A percentile compares a stretch with the other conserved stretches of the same genome.
These are phyloP conservation scores for Germaria angustata DNA, from an alignment of 2,888 invertebrate genomes.

Conservation along the genomic window DNA sequence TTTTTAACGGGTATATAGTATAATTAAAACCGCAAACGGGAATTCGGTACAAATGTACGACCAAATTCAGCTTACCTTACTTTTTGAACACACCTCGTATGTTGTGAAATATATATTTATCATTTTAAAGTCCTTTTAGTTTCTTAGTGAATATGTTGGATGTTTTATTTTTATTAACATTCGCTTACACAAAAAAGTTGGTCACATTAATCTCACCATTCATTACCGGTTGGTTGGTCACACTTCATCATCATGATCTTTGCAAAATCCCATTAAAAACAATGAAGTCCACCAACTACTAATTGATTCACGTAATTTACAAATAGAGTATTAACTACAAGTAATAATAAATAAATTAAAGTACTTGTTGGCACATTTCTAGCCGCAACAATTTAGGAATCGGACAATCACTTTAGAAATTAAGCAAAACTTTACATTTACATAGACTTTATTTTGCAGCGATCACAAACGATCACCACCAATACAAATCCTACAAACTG, in stretches of 20 bases:
- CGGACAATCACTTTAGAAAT: not conserved
- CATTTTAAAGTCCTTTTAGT: no score
- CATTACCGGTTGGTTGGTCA: not conserved
- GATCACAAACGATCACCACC: not conserved
- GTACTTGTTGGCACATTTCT: slow-evolving; percentile 20
- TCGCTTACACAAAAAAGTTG: not conserved
- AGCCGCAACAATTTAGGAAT: not conserved
- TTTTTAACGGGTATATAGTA: no score
- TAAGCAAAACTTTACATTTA: slow-evolving; percentile 11
- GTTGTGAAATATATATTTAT: no score
- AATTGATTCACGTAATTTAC: slow-evolving; percentile 31
- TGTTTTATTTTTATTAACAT: no score
- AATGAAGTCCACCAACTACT: not conserved
- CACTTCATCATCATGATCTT: not conserved
- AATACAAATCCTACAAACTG: slow-evolving; percentile 27
- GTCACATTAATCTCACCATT: not conserved
- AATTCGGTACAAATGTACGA: no score
- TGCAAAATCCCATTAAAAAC: not conserved
- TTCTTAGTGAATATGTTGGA: no score
- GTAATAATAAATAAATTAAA: slow-evolving; percentile 33
- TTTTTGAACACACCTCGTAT: no score
- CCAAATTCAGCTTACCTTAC: no score
- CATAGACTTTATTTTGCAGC: not conserved
- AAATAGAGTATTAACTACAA: not conserved
- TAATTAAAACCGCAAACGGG: no score